A percentile compares a stretch with the other conserved stretches of the same genome.
These are phyloP conservation scores for Alcedo atthis DNA, from an alignment of 2,797 vertebrate species.

Conservation along the genomic window DNA sequence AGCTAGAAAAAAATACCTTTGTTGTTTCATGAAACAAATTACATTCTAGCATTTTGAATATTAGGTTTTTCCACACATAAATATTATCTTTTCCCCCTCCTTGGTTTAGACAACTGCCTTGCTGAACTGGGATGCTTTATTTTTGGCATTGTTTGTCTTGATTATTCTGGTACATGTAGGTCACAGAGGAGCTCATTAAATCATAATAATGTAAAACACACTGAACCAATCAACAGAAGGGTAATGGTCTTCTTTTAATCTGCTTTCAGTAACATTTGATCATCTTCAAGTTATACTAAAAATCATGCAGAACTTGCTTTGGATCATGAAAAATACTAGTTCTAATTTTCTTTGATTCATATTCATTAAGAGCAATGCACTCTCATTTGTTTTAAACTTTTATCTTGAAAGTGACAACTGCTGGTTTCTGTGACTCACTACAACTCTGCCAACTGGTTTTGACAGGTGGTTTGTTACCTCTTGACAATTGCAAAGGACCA, in stretches of 20 bases:
- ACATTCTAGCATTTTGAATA: neutral
- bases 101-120: neutral
- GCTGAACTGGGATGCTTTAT: neutral
- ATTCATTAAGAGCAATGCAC: neutral
- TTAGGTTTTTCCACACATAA: neutral
- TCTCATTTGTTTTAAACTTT: neutral
- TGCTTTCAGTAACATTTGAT: neutral
- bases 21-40: neutral
- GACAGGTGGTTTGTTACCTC: constrained; percentile 91
- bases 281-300: neutral
- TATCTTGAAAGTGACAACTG: neutral
- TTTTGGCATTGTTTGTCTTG: constrained; percentile 28
- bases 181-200: constrained; percentile 50
- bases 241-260: neutral
- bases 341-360: neutral
- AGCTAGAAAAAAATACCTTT: neutral
- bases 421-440: constrained; percentile 7
- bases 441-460: constrained; percentile 63
- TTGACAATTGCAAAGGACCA: constrained; percentile 87
- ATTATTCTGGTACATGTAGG: constrained; percentile 37
- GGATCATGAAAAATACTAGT: neutral
- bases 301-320: neutral
- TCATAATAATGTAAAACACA: neutral
- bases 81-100: neutral
- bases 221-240: constrained; percentile 8